Percentiles rank a stretch among this genome's conserved stretches.
Conservation (phyloP, 2,888 invertebrate genomes). For the Heterodera filipjevi region DNA sequence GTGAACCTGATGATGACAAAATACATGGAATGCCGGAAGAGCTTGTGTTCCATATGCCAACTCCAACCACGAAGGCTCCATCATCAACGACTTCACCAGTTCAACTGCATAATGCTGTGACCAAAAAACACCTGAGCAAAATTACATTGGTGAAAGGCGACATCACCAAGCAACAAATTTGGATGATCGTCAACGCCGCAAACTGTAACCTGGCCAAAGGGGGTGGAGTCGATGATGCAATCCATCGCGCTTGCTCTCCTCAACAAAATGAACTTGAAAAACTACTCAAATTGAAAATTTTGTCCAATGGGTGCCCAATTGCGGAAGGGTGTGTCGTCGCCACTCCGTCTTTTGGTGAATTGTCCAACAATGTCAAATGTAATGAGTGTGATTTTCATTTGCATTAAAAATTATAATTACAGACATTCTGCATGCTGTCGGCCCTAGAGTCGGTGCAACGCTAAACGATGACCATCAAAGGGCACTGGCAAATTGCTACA, state of each 20-base stretch:
- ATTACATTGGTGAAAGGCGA: not conserved
- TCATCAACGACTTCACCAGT: not conserved
- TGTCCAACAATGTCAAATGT: not conserved
- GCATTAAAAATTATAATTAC: not conserved
- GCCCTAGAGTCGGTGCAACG: not conserved
- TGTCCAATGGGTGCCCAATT: not conserved
- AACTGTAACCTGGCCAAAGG: not conserved
- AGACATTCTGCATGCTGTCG: not conserved
- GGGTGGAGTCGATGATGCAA: not conserved
- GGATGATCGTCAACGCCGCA: not conserved
- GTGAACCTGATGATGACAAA: not conserved
- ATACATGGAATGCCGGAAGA: not conserved
- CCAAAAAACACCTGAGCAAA: not conserved
- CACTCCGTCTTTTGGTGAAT: not conserved
- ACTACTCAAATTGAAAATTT: not conserved
- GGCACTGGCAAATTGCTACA: not conserved
- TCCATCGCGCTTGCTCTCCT: not conserved
- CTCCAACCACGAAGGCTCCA: not conserved
- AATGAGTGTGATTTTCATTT: not conserved
- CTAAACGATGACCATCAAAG: not conserved
- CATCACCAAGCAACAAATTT: not conserved
- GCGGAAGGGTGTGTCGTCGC: not conserved
- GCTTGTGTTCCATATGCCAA: not conserved
- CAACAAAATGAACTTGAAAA: not conserved
- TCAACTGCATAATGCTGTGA: not conserved